A percentile compares a stretch with the other conserved stretches of the same genome.
Conservation (phyloP, 2,888 invertebrate species). For the Erpobdella octoculata region DNA sequence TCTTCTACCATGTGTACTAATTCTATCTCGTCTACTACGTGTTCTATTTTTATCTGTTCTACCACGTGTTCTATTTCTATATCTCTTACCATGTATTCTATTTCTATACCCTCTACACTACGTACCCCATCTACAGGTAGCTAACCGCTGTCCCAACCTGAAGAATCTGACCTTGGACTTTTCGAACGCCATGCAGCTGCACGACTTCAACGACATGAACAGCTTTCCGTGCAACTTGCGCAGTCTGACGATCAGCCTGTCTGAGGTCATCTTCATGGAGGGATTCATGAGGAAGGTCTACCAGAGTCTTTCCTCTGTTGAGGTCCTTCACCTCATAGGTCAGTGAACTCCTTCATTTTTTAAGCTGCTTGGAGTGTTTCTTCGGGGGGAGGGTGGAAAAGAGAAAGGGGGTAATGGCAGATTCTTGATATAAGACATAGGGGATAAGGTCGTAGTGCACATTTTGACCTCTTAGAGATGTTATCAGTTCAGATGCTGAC, state of each 20-base stretch:
- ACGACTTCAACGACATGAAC: slow-evolving; percentile 97
- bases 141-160: slow-evolving; percentile 57
- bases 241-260: slow-evolving; percentile 89
- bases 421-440: too few species aligned
- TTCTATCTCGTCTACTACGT: too few species aligned
- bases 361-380: too few species aligned
- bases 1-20: too few species aligned
- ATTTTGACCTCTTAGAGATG: too few species aligned
- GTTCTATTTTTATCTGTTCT: too few species aligned
- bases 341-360: slow-evolving; percentile 34
- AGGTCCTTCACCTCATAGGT: slow-evolving; percentile 93
- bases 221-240: slow-evolving; percentile 93
- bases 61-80: slow-evolving; percentile 85
- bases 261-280: slow-evolving; percentile 99
- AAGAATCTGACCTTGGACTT: slow-evolving; percentile 80
- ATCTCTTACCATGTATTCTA: slow-evolving; percentile 53
- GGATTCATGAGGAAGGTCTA: slow-evolving; percentile 99
- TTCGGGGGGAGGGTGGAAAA: too few species aligned
- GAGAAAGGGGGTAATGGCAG: too few species aligned
- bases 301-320: slow-evolving; percentile 94
- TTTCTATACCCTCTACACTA: slow-evolving; percentile 57
- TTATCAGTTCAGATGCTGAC: too few species aligned
- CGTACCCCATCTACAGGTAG: too few species aligned
- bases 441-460: too few species aligned
- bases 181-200: slow-evolving; percentile 72